Conservation (phyloP, 2,888 invertebrate genomes). For the Parnassius smintheus region DNA sequence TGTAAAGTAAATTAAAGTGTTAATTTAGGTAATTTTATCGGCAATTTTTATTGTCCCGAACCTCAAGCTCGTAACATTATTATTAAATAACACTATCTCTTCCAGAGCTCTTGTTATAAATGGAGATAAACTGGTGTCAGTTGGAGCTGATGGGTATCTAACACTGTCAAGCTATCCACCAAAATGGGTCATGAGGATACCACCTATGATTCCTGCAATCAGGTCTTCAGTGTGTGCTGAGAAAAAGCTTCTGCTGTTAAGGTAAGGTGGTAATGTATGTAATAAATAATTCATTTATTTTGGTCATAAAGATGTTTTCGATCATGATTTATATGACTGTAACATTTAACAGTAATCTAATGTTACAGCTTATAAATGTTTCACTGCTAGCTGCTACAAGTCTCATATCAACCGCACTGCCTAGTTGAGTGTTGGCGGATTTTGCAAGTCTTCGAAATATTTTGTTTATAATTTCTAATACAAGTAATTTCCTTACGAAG, state of each 20-base stretch:
- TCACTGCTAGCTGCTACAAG: too few species aligned
- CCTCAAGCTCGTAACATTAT: too few species aligned
- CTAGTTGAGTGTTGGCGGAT: too few species aligned
- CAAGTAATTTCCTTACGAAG: too few species aligned
- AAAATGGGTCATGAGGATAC: conserved; percentile 84
- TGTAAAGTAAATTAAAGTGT: too few species aligned
- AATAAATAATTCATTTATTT: background rate
- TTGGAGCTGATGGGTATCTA: conserved; percentile 90
- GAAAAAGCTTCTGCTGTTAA: conserved; percentile 80
- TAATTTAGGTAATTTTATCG: too few species aligned
- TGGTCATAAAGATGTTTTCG: background rate
- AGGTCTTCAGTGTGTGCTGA: conserved; percentile 77
- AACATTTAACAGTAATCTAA: too few species aligned
- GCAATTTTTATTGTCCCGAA: too few species aligned
- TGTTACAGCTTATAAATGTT: too few species aligned
- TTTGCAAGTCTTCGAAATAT: too few species aligned
- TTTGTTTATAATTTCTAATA: too few species aligned
- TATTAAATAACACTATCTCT: conserved; percentile 21
- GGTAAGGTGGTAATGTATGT: conserved; percentile 44
- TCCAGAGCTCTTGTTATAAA: conserved; percentile 83
- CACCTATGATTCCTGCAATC: conserved; percentile 85
- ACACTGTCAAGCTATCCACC: conserved; percentile 87
- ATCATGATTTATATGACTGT: background rate
- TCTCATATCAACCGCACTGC: too few species aligned
- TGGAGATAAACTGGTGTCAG: conserved; percentile 86